Evolutionary conservation across 2,888 invertebrate species (phyloP).

Genomic region (Odontocerum albicorne): DNA sequence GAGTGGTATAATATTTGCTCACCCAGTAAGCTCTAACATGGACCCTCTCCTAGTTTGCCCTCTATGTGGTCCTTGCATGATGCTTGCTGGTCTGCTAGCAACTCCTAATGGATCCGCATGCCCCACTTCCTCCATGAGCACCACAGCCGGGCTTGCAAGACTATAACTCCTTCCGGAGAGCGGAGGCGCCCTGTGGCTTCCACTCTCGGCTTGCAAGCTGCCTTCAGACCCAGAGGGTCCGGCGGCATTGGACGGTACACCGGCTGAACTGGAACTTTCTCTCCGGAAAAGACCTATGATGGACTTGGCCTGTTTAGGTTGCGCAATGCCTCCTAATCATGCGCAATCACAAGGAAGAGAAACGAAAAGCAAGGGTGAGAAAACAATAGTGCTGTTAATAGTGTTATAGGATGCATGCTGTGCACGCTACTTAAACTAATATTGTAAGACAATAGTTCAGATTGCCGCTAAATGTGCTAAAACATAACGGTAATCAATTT

Average conservation of each 20-base stretch:
- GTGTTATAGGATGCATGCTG: slow-evolving; percentile 15
- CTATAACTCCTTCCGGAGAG: slow-evolving; percentile 54
- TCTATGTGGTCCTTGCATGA: slow-evolving; percentile 61
- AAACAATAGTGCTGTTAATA: slow-evolving; percentile 26
- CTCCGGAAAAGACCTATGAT: slow-evolving; percentile 88
- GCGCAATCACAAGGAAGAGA: slow-evolving; percentile 18
- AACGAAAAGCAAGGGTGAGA: slow-evolving; percentile 19
- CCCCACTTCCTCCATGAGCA: slow-evolving; percentile 63
- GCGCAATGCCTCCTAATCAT: slow-evolving; percentile 76
- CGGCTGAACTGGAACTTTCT: slow-evolving; percentile 76
- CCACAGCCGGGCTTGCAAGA: slow-evolving; percentile 55
- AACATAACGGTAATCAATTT: slow-evolving; percentile 5
- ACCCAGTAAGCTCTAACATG: slow-evolving; percentile 81
- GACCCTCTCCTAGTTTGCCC: slow-evolving; percentile 76
- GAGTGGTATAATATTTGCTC: no score
- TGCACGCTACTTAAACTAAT: slow-evolving; percentile 15
- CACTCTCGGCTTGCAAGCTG: slow-evolving; percentile 49
- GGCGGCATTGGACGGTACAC: slow-evolving; percentile 49
- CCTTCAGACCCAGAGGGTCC: slow-evolving; percentile 62
- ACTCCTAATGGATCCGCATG: slow-evolving; percentile 66
- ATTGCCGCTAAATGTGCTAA: neutral
- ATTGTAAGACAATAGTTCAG: neutral
- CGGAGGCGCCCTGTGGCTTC: slow-evolving; percentile 49
- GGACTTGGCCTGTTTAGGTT: slow-evolving; percentile 81
- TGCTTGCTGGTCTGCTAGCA: slow-evolving; percentile 61